Base-by-base conservation (phyloP, 2,113 vertebrate genomes). In the Plectropomus leopardus region DNA sequence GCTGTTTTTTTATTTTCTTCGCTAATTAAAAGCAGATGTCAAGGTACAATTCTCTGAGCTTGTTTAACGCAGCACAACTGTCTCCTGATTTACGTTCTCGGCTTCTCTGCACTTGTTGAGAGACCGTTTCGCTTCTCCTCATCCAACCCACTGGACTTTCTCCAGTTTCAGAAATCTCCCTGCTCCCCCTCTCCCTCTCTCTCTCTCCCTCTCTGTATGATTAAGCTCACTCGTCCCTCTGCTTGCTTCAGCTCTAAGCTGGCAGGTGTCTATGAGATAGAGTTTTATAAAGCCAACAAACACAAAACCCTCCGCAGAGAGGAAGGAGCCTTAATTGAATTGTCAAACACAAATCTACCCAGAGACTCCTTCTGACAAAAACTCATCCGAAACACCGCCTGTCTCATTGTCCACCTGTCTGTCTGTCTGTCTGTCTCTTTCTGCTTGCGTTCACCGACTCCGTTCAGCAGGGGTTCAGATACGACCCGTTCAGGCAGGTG, bases 1-100 rank as follows among this genome's bases (percentile, higher is more conserved):
- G 44, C 19, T 69, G 86, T 54, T 66, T 76, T 69, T 72, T 45
- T 60, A 23, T 84, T 88, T 83, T 71, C 19, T 26, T 16, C 13
- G 34, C 63, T 86, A 90, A 90, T 91, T 88, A 85, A 88, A 78
- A 89, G 84, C 86, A 89, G 86, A 85, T 92, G 90, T 89, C 69
- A 60, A 76, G 76, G 87, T 88, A 68, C 60, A 76, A 64, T 72
- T 81, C 79, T 89, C 79, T n/a, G 55, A 87, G 84, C 84, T 78
- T 84, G 82, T 88, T 86, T 66, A 72, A 78, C 66, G 42, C 91
- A 70, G 69, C 78, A 72, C 82, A 82, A 83, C 85, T 84, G 78
- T 54, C 90, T 90, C 67, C 55, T 51, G 70, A 63, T 86, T 79
- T 72, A 57, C 76, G 78, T 74, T 64, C 69, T 36, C 57, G 63